Evolutionary conservation across 2,888 invertebrate species (phyloP), one percentile per base, ranked within the genome.

Genomic region (Ecdyonurus torrentis): DNA sequence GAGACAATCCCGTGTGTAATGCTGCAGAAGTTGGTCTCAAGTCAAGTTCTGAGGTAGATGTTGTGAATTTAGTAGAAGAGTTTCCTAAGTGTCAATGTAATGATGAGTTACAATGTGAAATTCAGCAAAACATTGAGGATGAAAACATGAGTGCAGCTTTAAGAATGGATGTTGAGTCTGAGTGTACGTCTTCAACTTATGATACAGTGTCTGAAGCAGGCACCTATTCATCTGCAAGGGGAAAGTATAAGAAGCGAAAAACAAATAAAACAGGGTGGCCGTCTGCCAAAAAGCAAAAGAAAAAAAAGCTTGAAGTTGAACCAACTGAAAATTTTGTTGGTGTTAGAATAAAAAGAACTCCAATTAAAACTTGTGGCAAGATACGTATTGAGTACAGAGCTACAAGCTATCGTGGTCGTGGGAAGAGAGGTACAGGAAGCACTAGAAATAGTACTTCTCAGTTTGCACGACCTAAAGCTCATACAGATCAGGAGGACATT

Each of bases 251-350:
- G 15, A 67, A 65, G 61, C 79, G 79, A 66, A 83, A 83, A 71
- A 81, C 83, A 72, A 90, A 90, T 73, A 78, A 83, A 65, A 91
- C 91, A 0, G 91, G 91, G 7, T 91, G 91, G 91, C 91, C 91
- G 0, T 73, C 74, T 1, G 75, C 72, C 52, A n/a, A n/a, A n/a
- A 72, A 72, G 64, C 71, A 73, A 64, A 68, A 70, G 19, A 25
- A 20, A n/a, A 63, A 52, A 59, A n/a, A 55, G n/a, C 37, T 37
- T 5, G 55, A 37, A 37, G 37, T 37, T 10, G 19, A 20, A 22
- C 55, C 55, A 18, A n/a, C n/a, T 10, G 55, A 55, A n/a, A 55
- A 55, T 22, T 55, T 20, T 55, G 15, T 55, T 5, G 55, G 55
- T 20, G 55, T 55, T 5, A 22, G 19, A 37, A 37, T 37, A 5